Conservation (phyloP, 1,140 invertebrate genomes). For the Ectropis grisescens region DNA sequence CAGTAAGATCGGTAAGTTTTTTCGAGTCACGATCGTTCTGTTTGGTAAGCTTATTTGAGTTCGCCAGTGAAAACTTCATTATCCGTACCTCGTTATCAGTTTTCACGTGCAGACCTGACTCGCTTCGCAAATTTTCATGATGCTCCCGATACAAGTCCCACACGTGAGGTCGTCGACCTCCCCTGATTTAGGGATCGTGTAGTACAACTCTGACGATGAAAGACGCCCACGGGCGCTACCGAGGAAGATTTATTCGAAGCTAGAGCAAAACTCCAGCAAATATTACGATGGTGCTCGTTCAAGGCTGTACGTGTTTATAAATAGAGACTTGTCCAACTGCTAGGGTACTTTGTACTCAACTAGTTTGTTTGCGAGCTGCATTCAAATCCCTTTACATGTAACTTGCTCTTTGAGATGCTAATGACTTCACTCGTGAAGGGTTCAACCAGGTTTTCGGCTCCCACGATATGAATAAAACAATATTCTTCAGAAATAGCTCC, state of each 20-base stretch:
- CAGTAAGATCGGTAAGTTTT: background rate
- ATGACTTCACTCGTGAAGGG: too few relatives aligned
- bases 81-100: constrained; percentile 8
- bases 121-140: constrained; percentile 6
- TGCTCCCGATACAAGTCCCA: background rate
- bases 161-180: constrained; percentile 4
- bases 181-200: background rate
- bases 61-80: constrained; percentile 8
- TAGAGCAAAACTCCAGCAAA: too few relatives aligned
- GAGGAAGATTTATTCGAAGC: constrained; percentile 8
- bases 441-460: too few relatives aligned
- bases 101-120: constrained; percentile 6
- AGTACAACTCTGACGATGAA: constrained; percentile 11
- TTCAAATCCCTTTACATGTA: too few relatives aligned
- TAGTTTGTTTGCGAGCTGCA: constrained; percentile 4
- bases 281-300: too few relatives aligned
- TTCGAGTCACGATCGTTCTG: background rate
- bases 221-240: constrained; percentile 13
- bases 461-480: too few relatives aligned
- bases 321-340: constrained; percentile 4
- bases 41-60: background rate
- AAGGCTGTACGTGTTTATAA: constrained; percentile 8
- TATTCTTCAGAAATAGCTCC: too few relatives aligned
- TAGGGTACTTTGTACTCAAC: constrained; percentile 1
- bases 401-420: too few relatives aligned